Base-by-base conservation (phyloP, 2,888 invertebrate genomes). In the Idaea aversata region DNA sequence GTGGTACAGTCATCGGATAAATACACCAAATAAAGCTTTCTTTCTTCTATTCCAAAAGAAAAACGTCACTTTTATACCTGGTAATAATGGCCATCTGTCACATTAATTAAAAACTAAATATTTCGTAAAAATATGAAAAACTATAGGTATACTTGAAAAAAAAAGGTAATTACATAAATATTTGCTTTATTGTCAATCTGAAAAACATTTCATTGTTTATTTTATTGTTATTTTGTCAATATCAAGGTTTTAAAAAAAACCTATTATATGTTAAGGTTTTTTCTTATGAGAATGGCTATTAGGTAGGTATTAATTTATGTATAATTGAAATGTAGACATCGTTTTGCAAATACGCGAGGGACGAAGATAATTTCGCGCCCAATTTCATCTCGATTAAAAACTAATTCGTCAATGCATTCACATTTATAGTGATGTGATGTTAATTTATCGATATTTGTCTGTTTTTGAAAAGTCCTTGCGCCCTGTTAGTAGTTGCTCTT, bases 371-470 rank as follows among this genome's bases (percentile, higher is more conserved):
- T 93, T 93, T 92, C 92, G 89, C 93, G 93, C 93, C 90, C 92
- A 93, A 93, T 93, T 93, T 90, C 84, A 87, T 85, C 85, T 88
- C 90, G 89, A 93, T 93, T 93, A 93, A 91, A 92, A 91, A 89
- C 88, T 85, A 91, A 91, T 90, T 90, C 91, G 88, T 88, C 86
- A 88, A 87, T 88, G 89, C 90, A 88, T 86, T 86, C 83, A 82
- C 81, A 85, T 85, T 82, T 70, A 79, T 86, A 86, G 87, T 79
- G 84, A 69, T 84, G 86, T 64, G 65, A 16, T 6, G 10, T 62
- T 57, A 62, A 57, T 62, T 10, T 60, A 34, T 62, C 47, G 13
- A 25, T 34, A 34, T 16, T 15, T 15, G 70, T 35, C 60, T 25
- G 13, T 34, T 57, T 60, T 36, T 25, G 47, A 61, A 35, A 16